These are phyloP conservation scores for Calliopum simillimum DNA, from an alignment of 2,888 invertebrate species.

Conservation along the genomic window DNA sequence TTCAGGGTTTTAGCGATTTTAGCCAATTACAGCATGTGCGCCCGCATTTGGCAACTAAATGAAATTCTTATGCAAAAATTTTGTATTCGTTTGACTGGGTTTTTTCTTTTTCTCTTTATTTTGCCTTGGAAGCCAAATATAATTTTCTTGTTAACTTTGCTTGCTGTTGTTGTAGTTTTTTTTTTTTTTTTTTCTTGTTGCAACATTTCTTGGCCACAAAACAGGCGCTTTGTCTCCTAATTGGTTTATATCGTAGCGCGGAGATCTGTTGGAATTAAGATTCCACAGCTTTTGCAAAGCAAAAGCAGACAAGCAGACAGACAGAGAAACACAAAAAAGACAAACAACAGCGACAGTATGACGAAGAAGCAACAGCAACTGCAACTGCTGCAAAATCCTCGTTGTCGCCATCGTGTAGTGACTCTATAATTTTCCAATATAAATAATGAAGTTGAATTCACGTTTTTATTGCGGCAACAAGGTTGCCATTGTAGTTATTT, in stretches of 20 bases:
- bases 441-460: slow-evolving; percentile 45
- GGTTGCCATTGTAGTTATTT: slow-evolving; percentile 14
- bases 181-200: background rate
- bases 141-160: slow-evolving; percentile 29
- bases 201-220: slow-evolving; percentile 31
- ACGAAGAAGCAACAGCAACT: slow-evolving; percentile 7
- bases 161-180: background rate
- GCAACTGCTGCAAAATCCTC: background rate
- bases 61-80: slow-evolving; percentile 29
- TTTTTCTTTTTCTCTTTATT: slow-evolving; percentile 6
- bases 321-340: slow-evolving; percentile 1
- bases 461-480: slow-evolving; percentile 28
- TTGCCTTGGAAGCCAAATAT: slow-evolving; percentile 20
- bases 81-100: background rate
- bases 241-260: slow-evolving; percentile 35
- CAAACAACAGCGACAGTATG: slow-evolving; percentile 7
- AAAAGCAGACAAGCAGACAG: slow-evolving; percentile 1
- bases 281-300: slow-evolving; percentile 20
- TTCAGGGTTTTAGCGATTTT: background rate
- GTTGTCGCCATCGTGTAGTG: slow-evolving; percentile 2
- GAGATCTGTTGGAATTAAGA: slow-evolving; percentile 33
- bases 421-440: slow-evolving; percentile 47
- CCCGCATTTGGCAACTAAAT: slow-evolving; percentile 9
- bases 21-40: background rate
- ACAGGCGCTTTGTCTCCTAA: slow-evolving; percentile 36